Base-by-base conservation (phyloP, 2,113 vertebrate species). In the Acrocephalus arundinaceus region DNA sequence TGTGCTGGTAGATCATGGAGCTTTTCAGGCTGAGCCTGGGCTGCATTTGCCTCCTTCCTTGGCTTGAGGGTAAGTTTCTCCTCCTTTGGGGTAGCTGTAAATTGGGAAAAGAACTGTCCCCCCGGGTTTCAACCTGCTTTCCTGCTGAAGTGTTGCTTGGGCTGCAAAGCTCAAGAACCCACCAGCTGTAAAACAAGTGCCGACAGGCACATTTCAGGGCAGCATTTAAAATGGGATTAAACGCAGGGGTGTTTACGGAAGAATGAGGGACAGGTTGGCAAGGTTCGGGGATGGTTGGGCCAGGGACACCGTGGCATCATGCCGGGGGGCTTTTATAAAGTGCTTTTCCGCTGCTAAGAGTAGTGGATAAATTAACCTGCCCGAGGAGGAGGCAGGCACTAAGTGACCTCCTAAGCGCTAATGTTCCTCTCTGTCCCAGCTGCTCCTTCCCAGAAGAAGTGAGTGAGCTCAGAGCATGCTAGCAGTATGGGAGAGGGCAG, bases 11-110 rank as follows among this genome's bases (percentile, higher is more conserved):
- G 37, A 96, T 55, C 80, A 97, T 97, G 97, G 95, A 94, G 45
- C 87, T 97, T 88, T 95, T 95, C 94, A 96, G 77, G 54, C 52
- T 95, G 84, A 96, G 95, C 54, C 89, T 96, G 57, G 63, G 89
- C n/a, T 96, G 92, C 73, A 87, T 92, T 84, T 92, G 93, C 48
- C 92, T 97, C 20, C 94, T 97, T 72, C 79, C 84, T 71, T 95
- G 96, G 91, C 92, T 97, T 82, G 95, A 92, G 72, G 97, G 97
- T 97, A 97, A 97, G 96, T 96, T 75, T 90, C 27, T 95, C 13
- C n/a, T 93, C 37, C n/a, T 83, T 91, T 1, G 59, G 72, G 85
- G 39, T 80, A 76, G 70, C 24, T 77, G 37, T 63, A 25, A 75
- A 89, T 21, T 11, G 46, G 59, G 74, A 72, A 87, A 27, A 3